phyloP scores from a whole-genome alignment of 2,113 vertebrate genomes.

The Promerops cafer region DNA sequence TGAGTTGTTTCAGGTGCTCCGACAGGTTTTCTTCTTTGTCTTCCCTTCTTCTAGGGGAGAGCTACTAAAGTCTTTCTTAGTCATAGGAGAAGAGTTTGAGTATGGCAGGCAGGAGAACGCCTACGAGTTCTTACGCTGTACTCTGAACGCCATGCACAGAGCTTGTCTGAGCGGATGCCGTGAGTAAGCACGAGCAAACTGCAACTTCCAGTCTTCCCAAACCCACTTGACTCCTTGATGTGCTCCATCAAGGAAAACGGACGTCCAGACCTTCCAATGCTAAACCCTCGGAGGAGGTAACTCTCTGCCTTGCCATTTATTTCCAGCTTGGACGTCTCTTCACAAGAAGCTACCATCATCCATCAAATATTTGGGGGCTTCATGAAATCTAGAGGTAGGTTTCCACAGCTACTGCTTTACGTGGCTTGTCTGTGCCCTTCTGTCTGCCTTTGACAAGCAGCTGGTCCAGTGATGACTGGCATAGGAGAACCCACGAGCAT shows the following conservation, averaged over 20 bases:
- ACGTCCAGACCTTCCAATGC: not conserved
- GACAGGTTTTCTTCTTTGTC: not conserved
- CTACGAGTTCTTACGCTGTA: slow-evolving; percentile 86
- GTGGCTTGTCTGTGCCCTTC: not conserved
- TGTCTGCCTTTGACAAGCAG: not conserved
- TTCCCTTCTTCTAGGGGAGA: not conserved
- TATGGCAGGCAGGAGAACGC: slow-evolving; percentile 89
- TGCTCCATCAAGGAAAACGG: not conserved
- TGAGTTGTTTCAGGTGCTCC: not conserved
- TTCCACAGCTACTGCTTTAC: not conserved
- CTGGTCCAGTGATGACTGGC: not conserved
- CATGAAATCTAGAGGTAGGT: slow-evolving; percentile 82
- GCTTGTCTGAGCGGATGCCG: slow-evolving; percentile 80
- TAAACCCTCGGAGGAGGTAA: not conserved
- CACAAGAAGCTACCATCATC: slow-evolving; percentile 82
- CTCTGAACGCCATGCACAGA: slow-evolving; percentile 89
- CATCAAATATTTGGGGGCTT: slow-evolving; percentile 89
- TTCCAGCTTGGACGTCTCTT: slow-evolving; percentile 81
- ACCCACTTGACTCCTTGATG: not conserved
- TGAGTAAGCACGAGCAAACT: slow-evolving; percentile 70
- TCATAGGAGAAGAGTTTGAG: slow-evolving; percentile 87
- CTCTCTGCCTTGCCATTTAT: not conserved
- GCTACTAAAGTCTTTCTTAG: slow-evolving; percentile 50
- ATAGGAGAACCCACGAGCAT: rapidly evolving
- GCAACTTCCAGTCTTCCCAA: rapidly evolving